Conservation (phyloP, 2,113 vertebrate species). For the Daphoenositta chrysoptera region DNA sequence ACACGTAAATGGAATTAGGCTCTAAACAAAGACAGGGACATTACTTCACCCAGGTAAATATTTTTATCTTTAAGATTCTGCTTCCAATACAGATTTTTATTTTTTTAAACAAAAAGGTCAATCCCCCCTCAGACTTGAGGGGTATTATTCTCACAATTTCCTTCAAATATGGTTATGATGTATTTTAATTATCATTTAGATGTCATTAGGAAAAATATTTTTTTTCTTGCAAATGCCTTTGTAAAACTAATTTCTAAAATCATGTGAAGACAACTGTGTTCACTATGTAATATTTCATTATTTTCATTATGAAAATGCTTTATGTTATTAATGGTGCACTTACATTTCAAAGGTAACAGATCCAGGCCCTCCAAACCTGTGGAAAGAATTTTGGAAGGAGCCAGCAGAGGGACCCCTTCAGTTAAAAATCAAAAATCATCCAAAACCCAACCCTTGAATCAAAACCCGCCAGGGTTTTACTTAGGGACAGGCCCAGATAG, state of each 20-base stretch:
- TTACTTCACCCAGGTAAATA: background rate
- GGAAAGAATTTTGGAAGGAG: background rate
- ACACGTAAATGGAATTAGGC: background rate
- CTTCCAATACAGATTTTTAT: background rate
- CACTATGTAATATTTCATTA: background rate
- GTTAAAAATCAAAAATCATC: slow-evolving; percentile 19
- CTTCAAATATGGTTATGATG: background rate
- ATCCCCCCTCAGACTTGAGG: no score
- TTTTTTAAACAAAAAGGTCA: background rate
- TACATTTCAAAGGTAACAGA: rapidly evolving
- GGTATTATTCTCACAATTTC: background rate
- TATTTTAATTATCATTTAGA: background rate
- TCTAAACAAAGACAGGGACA: background rate
- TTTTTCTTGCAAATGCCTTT: background rate
- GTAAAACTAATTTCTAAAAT: background rate
- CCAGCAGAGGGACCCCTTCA: slow-evolving; percentile 69
- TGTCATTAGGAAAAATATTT: rapidly evolving
- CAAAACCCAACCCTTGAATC: background rate
- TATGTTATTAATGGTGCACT: background rate
- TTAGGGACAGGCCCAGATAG: background rate
- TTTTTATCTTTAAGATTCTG: background rate
- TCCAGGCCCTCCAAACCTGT: no score
- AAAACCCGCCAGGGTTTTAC: background rate
- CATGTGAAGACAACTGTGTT: background rate
- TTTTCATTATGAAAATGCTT: background rate